Conservation (phyloP, 2,888 invertebrate genomes). For the Drosophila lutescens region DNA sequence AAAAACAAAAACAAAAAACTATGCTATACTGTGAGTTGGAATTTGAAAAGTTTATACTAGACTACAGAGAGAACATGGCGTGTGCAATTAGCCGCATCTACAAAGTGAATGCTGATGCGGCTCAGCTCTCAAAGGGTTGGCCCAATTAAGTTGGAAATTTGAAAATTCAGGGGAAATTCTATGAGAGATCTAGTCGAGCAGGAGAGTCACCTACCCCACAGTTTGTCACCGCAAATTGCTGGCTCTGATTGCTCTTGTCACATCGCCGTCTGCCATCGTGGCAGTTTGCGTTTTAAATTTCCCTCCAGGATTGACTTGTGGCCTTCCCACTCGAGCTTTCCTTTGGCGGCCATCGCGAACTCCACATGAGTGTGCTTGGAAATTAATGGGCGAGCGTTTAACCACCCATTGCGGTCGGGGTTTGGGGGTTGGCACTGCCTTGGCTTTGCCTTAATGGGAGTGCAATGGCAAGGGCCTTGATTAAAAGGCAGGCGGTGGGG, state of each 20-base stretch:
- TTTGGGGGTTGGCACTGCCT: conserved; percentile 7
- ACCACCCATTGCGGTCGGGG: conserved; percentile 50
- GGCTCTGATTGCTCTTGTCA: conserved; percentile 30
- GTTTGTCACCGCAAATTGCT: conserved; percentile 29
- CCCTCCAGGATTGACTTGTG: conserved; percentile 31
- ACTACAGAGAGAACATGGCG: conserved; percentile 34
- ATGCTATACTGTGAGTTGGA: conserved; percentile 42
- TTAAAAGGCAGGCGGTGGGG: conserved; percentile 56
- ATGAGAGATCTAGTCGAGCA: not conserved
- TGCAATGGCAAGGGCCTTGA: conserved; percentile 53
- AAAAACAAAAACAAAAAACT: conserved; percentile 43
- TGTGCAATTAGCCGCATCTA: conserved; percentile 68
- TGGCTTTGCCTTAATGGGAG: conserved; percentile 14
- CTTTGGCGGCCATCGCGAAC: conserved; percentile 25
- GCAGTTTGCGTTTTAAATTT: conserved; percentile 24
- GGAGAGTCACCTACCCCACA: conserved; percentile 6
- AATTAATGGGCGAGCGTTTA: conserved; percentile 54
- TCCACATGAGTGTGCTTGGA: conserved; percentile 16
- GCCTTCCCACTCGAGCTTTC: conserved; percentile 11
- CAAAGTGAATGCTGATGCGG: conserved; percentile 29
- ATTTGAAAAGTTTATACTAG: conserved; percentile 54
- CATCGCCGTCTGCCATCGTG: not conserved
- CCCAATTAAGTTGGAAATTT: conserved; percentile 17
- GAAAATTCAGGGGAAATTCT: conserved; percentile 29
- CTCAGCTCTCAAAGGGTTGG: conserved; percentile 22